These are phyloP conservation scores for Ennomos erosarius DNA, from an alignment of 2,888 invertebrate genomes.

Conservation along the genomic window DNA sequence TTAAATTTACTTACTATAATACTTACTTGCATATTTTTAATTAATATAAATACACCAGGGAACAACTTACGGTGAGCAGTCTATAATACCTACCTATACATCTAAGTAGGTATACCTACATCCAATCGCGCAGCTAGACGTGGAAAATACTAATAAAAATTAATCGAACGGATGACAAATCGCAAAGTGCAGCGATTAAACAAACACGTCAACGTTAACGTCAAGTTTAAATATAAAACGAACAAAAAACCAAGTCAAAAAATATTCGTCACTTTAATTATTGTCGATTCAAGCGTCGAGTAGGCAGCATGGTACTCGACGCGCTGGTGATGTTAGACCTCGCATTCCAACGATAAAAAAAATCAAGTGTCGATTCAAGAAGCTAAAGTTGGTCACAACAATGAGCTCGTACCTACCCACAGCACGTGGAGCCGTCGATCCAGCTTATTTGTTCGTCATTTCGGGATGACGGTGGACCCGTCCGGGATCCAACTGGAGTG, in stretches of 20 bases:
- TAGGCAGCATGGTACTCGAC: constrained; percentile 54
- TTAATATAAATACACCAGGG: too few species aligned
- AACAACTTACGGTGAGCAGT: too few species aligned
- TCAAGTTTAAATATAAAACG: constrained; percentile 17
- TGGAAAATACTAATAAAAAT: constrained; percentile 5
- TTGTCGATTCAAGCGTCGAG: constrained; percentile 45
- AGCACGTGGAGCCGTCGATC: constrained; percentile 52
- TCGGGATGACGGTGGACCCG: constrained; percentile 41
- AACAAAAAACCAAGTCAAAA: constrained; percentile 31
- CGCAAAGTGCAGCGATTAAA: constrained; percentile 26
- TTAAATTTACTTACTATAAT: too few species aligned
- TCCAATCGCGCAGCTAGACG: too few species aligned
- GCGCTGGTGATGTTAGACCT: constrained; percentile 51
- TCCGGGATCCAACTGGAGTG: constrained; percentile 53
- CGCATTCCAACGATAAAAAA: constrained; percentile 71
- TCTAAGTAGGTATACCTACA: too few species aligned
- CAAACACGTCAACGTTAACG: constrained; percentile 18
- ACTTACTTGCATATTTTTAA: too few species aligned
- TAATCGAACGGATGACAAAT: constrained; percentile 24
- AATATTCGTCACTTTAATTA: constrained; percentile 40
- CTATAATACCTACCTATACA: too few species aligned
- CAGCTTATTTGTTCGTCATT: constrained; percentile 54
- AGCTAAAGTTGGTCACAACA: constrained; percentile 64
- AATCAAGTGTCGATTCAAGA: constrained; percentile 71
- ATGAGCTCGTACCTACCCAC: constrained; percentile 55